Evolutionary conservation across 2,797 vertebrate species (phyloP), one percentile per base, ranked within the genome.

Genomic region (Myoxocephalus aenaeus): DNA sequence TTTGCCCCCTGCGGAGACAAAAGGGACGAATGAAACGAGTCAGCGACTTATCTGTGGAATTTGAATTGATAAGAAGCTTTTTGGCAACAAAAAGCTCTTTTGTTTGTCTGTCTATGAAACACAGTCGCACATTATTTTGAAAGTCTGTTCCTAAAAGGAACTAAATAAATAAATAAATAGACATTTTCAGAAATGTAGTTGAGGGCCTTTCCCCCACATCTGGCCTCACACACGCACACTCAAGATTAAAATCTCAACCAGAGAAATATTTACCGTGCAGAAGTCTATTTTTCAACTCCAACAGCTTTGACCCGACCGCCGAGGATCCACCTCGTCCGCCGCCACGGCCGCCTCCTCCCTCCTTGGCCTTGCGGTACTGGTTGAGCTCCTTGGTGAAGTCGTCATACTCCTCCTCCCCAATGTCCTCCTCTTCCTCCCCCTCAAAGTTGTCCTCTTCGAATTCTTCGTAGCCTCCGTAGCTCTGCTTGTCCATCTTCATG

Each of bases 321-420:
- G 1, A 85, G 0, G 85, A 89, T 86, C 86, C 86, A 78, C 94
- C 95, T 90, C 97, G 95, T 0, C 94, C 96, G 0, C 96, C 95
- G 0, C 44, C 53, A 6, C 92, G 88, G 14, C 85, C 1, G 46
- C 95, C 65, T 87, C 96, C 1, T 90, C 96, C 97, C 79, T 98
- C 97, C 90, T 99, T 99, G 42, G 96, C 95, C 15, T 97, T 95
- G 73, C 97, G 95, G 81, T 99, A 99, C 72, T 98, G 97, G 86
- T 97, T 97, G 22, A 99, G 94, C 90, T 99, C 97, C 85, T 98
- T 99, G n/a, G 96, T 65, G 40, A 98, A 99, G 89, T 99, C 97
- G 0, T 97, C 98, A 0, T 97, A 98, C 9, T 97, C 97, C 0
- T 98, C 97, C 0, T 97, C 97, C 0, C 65, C 95, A 77, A 97